Evolutionary conservation across 2,888 invertebrate genomes (phyloP), one percentile per base, ranked within the genome.

Genomic region (Melipona beecheii): DNA sequence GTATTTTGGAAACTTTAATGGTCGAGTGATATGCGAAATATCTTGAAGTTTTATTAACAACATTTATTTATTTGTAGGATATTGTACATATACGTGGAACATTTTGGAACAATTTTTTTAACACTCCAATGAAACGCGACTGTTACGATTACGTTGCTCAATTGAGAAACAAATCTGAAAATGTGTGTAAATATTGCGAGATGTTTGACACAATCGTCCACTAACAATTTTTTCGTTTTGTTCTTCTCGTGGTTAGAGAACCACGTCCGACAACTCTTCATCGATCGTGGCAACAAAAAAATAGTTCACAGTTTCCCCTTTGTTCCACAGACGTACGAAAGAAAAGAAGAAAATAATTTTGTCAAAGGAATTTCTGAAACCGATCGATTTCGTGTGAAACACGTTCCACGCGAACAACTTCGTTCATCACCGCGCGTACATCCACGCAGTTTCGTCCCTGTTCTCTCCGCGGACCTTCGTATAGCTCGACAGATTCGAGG

Each of bases 401-500:
- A 70, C 17, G 19, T 24, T 50, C 27, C 50, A 50, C 50, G 24
- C 24, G 49, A 71, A 56, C 75, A 27, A 27, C 50, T n/a, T 6
- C 17, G 58, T 64, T 62, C 62, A 17, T 43, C 60, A 11, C 17
- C 31, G 11, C 17, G 31, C 54, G 43, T 15, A 9, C 43, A 15
- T 54, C 74, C 52, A 62, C 74, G 74, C 54, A 43, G 24, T 24
- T 54, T 88, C 88, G 85, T 81, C 83, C 74, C 74, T 54, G 49
- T 78, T 81, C 66, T 75, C 80, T 60, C 56, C 21, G 11, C 54
- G 27, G 62, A 60, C 43, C 60, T 24, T 64, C 56, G 27, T 49
- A 27, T 27, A 52, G 24, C 77, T 79, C 81, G 83, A 85, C 90
- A 89, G 87, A 90, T 86, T 86, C 86, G 86, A 74, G 86, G 85